Percentiles rank a stretch among this genome's conserved stretches.
phyloP scores from a whole-genome alignment of 2,888 invertebrate genomes.

The Oxystoma pomonae region DNA sequence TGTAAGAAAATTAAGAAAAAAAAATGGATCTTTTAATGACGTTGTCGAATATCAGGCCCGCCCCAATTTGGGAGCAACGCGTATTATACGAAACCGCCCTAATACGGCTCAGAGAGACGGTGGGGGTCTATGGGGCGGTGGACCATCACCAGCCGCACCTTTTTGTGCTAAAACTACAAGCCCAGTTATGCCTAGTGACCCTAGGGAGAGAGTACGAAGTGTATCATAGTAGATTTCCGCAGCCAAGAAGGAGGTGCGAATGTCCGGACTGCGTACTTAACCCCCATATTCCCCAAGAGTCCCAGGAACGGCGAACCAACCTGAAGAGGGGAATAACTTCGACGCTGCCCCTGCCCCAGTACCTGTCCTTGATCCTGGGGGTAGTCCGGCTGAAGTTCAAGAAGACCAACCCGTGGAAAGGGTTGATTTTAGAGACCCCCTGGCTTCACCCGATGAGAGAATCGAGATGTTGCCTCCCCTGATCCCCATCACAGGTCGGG shows the following conservation, averaged over 20 bases:
- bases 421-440: neutral
- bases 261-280: neutral
- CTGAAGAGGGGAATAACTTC: too few relatives aligned
- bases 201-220: neutral
- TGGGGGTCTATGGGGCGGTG: neutral
- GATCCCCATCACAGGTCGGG: too few relatives aligned
- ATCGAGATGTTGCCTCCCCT: neutral
- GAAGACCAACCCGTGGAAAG: too few relatives aligned
- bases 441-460: neutral
- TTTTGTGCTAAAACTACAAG: neutral
- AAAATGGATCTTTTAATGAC: too few relatives aligned
- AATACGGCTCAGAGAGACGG: neutral
- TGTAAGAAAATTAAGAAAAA: too few relatives aligned
- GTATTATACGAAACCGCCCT: neutral
- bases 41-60: too few relatives aligned
- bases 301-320: too few relatives aligned
- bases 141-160: neutral
- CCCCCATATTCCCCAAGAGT: too few relatives aligned
- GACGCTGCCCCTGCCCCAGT: slow-evolving; percentile 22
- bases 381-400: too few relatives aligned
- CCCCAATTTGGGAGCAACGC: too few relatives aligned
- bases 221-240: neutral
- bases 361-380: slow-evolving; percentile 45
- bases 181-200: neutral
- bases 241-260: neutral